Percentiles rank a stretch among this genome's conserved stretches.
phyloP scores from a whole-genome alignment of 2,888 invertebrate genomes.

The Agrilus mali region DNA sequence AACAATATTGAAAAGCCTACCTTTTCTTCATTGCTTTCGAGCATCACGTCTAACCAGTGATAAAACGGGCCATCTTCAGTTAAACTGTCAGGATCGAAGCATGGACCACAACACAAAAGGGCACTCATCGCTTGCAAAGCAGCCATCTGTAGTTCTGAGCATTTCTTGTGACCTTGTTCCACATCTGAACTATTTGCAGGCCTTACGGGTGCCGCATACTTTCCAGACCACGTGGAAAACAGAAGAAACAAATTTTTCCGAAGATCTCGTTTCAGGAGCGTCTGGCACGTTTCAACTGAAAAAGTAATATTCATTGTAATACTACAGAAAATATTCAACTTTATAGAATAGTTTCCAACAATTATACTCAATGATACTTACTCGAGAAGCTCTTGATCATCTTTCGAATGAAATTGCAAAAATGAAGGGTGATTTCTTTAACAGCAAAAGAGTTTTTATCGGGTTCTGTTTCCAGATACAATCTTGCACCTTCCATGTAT shows the following conservation, averaged over 20 bases:
- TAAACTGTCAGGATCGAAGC: conserved; percentile 74
- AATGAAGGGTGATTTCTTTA: conserved; percentile 82
- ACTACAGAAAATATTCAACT: background rate
- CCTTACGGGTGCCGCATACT: conserved; percentile 58
- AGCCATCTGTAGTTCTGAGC: conserved; percentile 37
- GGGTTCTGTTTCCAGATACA: conserved; percentile 83
- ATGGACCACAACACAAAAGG: conserved; percentile 88
- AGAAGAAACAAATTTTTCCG: conserved; percentile 79
- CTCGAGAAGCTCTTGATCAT: conserved; percentile 87
- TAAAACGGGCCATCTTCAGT: conserved; percentile 89
- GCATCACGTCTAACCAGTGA: conserved; percentile 83
- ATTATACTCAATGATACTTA: conserved; percentile 38
- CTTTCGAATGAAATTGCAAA: conserved; percentile 86
- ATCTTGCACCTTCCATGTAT: conserved; percentile 87
- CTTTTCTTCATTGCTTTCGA: conserved; percentile 79
- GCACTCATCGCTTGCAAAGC: conserved; percentile 84
- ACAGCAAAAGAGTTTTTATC: conserved; percentile 85
- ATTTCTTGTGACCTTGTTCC: conserved; percentile 24
- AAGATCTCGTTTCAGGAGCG: conserved; percentile 75
- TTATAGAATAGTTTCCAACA: background rate
- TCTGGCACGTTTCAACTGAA: conserved; percentile 76
- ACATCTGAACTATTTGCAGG: conserved; percentile 17
- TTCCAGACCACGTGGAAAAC: conserved; percentile 91
- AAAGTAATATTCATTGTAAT: conserved; percentile 1
- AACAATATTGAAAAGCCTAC: conserved; percentile 32